Base-by-base conservation (phyloP, 2,113 vertebrate species). In the Cheilinus undulatus region DNA sequence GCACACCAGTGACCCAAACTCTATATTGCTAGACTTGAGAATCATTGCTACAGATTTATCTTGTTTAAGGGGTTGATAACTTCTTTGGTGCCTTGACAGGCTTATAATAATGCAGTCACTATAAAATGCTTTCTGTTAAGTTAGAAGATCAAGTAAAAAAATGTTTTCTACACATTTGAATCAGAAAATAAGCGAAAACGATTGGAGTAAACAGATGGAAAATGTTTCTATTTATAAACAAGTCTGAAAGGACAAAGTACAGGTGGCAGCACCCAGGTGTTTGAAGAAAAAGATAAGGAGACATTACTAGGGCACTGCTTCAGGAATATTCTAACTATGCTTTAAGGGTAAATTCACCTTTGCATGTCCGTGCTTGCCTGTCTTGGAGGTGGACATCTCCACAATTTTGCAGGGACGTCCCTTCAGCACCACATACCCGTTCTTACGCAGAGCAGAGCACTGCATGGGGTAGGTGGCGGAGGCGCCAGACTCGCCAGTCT, bases 341-440 rank as follows among this genome's bases (percentile, higher is more conserved):
- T 34, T 34, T 11, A 11, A 11, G 2, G 32, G 32, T 3, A 4
- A 15, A 6, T 42, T 38, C 92, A 97, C 97, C 96, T 99, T 99
- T 71, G 97, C 97, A 74, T 99, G 97, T 36, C 97, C 97, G 52
- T 99, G 97, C 88, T 99, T 99, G 79, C 97, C 97, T 5, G 97
- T 99, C 88, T 99, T 99, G 84, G 97, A 99, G 70, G 96, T 99
- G 75, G 95, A 96, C 97, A 99, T 99, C 90, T 99, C 97, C 34
- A 99, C 97, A 70, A 99, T 99, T 91, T 98, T 99, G 93, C 97
- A 99, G 53, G 97, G 97, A 66, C 95, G 95, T 8, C 96, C 95
- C 92, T 97, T 99, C 86, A 99, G 95, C 87, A 99, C 94, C 92
- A 99, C 97, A 36, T 95, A 96, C 69, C 97, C 97, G 86, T 99